These are phyloP conservation scores for Lanius collurio DNA, from an alignment of 2,113 vertebrate species.

Conservation along the genomic window DNA sequence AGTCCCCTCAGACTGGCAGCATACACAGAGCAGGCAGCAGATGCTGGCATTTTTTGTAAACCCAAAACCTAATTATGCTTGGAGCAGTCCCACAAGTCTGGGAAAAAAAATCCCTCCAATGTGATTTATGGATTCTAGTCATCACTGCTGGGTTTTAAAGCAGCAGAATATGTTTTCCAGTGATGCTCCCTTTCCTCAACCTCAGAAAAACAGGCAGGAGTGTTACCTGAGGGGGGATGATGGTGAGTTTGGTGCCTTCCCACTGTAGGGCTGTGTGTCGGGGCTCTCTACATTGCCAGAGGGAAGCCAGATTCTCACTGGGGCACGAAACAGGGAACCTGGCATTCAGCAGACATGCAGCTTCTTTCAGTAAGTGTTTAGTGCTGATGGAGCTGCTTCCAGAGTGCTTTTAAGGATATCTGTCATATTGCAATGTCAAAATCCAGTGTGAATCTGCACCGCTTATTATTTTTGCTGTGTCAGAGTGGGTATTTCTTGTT, in stretches of 20 bases:
- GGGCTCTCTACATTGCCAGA: neutral
- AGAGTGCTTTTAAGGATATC: neutral
- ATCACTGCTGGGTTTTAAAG: constrained; percentile 11
- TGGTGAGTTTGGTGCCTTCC: neutral
- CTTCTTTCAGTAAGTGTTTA: neutral
- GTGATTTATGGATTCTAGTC: constrained; percentile 38
- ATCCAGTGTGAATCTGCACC: neutral
- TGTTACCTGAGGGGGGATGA: neutral
- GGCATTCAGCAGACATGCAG: neutral
- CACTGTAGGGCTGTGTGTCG: accelerated
- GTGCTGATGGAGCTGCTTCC: neutral
- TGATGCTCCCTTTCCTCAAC: neutral
- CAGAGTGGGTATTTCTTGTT: neutral
- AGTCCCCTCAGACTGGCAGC: constrained; percentile 44
- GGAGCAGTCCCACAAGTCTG: constrained; percentile 47
- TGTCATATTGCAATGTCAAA: neutral
- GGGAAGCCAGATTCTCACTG: neutral
- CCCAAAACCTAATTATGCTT: constrained; percentile 64
- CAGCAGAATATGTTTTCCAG: neutral
- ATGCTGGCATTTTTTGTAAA: constrained; percentile 62
- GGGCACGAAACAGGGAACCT: neutral
- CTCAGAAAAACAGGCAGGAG: neutral
- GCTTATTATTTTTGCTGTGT: neutral
- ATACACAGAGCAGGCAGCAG: constrained; percentile 44
- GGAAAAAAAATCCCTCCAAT: neutral